phyloP scores from a whole-genome alignment of 2,888 invertebrate species.

The Automeris io region DNA sequence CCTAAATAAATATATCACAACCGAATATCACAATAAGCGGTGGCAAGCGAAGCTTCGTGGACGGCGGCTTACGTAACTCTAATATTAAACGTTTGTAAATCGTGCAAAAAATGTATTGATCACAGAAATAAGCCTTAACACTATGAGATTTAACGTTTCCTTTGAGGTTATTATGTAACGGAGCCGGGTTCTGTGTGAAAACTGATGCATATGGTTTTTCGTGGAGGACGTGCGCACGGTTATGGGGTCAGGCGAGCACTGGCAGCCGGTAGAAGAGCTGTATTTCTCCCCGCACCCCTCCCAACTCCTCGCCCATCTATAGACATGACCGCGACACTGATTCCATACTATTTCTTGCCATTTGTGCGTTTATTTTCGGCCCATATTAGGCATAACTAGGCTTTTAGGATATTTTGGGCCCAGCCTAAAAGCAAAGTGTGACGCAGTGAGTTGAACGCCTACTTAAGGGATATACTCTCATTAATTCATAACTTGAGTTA shows the following conservation, averaged over 20 bases:
- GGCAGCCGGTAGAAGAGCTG: conserved; percentile 32
- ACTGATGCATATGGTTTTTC: conserved; percentile 44
- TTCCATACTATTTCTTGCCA: conserved; percentile 22
- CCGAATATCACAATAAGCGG: conserved; percentile 74
- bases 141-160: conserved; percentile 53
- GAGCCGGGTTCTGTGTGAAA: conserved; percentile 56
- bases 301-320: conserved; percentile 16
- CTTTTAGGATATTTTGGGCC: conserved; percentile 5
- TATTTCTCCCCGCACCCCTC: conserved; percentile 27
- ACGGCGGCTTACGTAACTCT: conserved; percentile 73
- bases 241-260: conserved; percentile 66
- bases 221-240: conserved; percentile 63
- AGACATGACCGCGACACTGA: conserved; percentile 14
- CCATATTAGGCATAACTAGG: conserved; percentile 15
- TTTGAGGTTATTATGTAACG: conserved; percentile 63
- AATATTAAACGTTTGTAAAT: conserved; percentile 66
- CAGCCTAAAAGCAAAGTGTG: conserved; percentile 10
- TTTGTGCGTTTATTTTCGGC: conserved; percentile 33
- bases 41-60: conserved; percentile 75
- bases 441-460: background rate
- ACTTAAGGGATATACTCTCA: too few species aligned
- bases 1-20: conserved; percentile 69
- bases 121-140: conserved; percentile 74
- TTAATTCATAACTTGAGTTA: too few species aligned
- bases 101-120: conserved; percentile 69